Conservation (phyloP, 64 coral and sea anemone genomes). For the Porites australiensis region DNA sequence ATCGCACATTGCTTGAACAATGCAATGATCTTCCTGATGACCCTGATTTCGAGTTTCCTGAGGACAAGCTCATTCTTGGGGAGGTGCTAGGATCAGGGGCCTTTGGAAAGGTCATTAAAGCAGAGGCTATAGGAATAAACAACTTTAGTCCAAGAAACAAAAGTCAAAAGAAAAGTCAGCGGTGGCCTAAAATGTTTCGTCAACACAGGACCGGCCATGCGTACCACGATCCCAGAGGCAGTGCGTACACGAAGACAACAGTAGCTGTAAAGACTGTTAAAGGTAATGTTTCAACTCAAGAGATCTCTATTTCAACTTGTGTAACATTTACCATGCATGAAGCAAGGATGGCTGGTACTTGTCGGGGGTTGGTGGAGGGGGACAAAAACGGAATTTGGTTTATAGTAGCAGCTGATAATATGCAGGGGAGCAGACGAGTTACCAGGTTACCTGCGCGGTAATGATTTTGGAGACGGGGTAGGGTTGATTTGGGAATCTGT, state of each 20-base stretch:
- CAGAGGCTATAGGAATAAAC: slow-evolving; percentile 66
- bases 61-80: slow-evolving; percentile 65
- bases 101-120: slow-evolving; percentile 68
- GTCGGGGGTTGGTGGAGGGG: too few relatives aligned
- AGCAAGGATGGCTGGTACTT: too few relatives aligned
- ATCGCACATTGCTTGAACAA: slow-evolving; percentile 53
- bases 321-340: too few relatives aligned
- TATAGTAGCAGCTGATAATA: too few relatives aligned
- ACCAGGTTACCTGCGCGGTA: too few relatives aligned
- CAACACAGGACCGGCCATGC: background rate
- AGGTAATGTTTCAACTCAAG: slow-evolving; percentile 9
- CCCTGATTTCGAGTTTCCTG: slow-evolving; percentile 74
- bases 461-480: too few relatives aligned
- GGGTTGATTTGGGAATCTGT: too few relatives aligned
- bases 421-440: too few relatives aligned
- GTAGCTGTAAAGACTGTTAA: slow-evolving; percentile 87
- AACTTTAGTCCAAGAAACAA: slow-evolving; percentile 51
- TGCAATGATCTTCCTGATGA: slow-evolving; percentile 51
- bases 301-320: too few relatives aligned
- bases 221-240: slow-evolving; percentile 53
- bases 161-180: background rate
- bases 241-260: slow-evolving; percentile 51
- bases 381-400: too few relatives aligned
- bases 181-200: background rate
- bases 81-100: slow-evolving; percentile 50